Evolutionary conservation across 1,140 invertebrate species (phyloP), one percentile per base, ranked within the genome.

Genomic region (Frieseomelitta varia): DNA sequence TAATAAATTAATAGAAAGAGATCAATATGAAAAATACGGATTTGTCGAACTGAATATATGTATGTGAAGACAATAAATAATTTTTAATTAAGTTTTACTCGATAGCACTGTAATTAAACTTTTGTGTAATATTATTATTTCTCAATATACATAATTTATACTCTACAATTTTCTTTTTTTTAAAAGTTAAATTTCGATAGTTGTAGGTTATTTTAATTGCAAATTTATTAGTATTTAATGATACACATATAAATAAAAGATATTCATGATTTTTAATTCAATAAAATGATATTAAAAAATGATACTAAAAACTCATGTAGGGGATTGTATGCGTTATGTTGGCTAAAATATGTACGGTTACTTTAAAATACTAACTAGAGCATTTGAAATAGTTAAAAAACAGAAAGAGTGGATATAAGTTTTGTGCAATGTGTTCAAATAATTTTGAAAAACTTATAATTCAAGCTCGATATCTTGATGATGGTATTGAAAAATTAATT

Each of bases 381-480:
- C 39, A 47, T 61, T 27, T 15, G 3, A 68, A 79, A 55, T 2
- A 55, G 4, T 47, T 47, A 47, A 47, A 47, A 6, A 47, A 47
- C 15, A 24, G 1, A 17, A 27, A 47, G 24, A 17, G 10, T 65
- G 24, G 0, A 19, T 78, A 61, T 24, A 61, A 47, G 3, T 30
- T 69, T n/a, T n/a, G 0, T 34, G 19, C 21, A 27, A 85, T 85
- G 74, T 30, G 12, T 3, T 58, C 58, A 2, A 78, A 68, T 80
- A 82, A 88, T 56, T 90, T 90, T 34, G 71, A 75, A 6, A 82
- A 79, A 27, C 14, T 90, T 11, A 68, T 11, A 15, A 0, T 24
- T 30, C 65, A 81, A 67, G 65, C 81, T 11, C 81, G 68, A 4
- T n/a, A 87, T 1, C 30, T 90, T 34, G 89, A 90, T 21, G 30